A percentile compares a stretch with the other conserved stretches of the same genome.
phyloP scores from a whole-genome alignment of 64 coral and sea anemone genomes.

The Pachyseris speciosa region DNA sequence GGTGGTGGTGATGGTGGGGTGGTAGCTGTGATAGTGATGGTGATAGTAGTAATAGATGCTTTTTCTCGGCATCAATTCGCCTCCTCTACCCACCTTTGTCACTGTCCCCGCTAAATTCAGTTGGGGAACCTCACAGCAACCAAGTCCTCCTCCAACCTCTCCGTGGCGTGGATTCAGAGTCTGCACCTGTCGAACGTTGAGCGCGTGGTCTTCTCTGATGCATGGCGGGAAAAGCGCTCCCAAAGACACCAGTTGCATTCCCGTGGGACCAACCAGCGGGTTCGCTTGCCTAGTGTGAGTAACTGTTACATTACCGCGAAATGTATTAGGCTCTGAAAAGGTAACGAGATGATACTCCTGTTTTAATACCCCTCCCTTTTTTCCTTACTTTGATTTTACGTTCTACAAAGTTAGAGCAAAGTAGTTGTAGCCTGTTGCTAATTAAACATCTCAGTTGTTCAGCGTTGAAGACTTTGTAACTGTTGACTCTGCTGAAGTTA shows the following conservation, averaged over 20 bases:
- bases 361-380: too few species aligned
- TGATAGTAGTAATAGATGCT: neutral
- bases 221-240: conserved; percentile 64
- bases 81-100: conserved; percentile 37
- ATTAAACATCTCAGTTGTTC: too few species aligned
- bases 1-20: too few species aligned
- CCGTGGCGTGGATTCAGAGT: neutral
- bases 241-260: neutral
- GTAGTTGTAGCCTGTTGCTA: too few species aligned
- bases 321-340: neutral
- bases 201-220: conserved; percentile 37
- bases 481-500: too few species aligned
- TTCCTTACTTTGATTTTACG: too few species aligned
- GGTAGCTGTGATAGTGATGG: neutral
- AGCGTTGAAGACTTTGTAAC: too few species aligned
- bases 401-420: too few species aligned
- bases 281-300: neutral
- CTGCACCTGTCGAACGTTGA: conserved; percentile 1
- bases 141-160: conserved; percentile 2
- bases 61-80: neutral
- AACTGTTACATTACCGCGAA: conserved; percentile 38
- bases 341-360: neutral
- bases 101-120: conserved; percentile 44
- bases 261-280: conserved; percentile 44
- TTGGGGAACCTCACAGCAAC: conserved; percentile 53